phyloP scores from a whole-genome alignment of 2,113 vertebrate genomes.

The Cyrtonyx montezumae region DNA sequence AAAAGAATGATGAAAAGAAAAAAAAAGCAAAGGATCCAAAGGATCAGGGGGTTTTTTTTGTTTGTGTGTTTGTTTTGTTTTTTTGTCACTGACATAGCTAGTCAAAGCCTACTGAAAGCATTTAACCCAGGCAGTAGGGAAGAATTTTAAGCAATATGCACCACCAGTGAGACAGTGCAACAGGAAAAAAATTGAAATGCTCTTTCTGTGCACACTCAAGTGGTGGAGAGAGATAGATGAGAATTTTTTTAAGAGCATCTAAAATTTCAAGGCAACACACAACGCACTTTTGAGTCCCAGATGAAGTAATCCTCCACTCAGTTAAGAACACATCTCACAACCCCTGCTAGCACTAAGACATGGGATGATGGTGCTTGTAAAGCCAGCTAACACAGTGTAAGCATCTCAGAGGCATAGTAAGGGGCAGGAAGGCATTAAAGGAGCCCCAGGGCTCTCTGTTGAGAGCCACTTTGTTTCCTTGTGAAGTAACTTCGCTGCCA shows the following conservation, averaged over 20 bases:
- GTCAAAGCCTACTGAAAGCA: not conserved
- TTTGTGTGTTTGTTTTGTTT: too few relatives aligned
- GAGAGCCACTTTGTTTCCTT: rapidly evolving
- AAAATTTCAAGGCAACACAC: not conserved
- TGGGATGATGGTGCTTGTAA: not conserved
- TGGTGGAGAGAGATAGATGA: not conserved
- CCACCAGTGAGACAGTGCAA: not conserved
- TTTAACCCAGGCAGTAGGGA: not conserved
- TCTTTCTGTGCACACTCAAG: too few relatives aligned
- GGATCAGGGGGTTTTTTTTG: not conserved
- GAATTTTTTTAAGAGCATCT: not conserved
- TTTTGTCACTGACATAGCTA: not conserved
- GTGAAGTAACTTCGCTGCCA: not conserved
- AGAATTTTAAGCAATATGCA: not conserved
- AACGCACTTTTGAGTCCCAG: not conserved
- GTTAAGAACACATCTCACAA: not conserved
- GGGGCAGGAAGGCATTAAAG: not conserved
- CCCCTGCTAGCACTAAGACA: rapidly evolving
- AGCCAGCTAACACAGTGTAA: rapidly evolving
- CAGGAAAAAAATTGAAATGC: rapidly evolving
- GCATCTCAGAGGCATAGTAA: not conserved
- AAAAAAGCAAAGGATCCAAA: not conserved
- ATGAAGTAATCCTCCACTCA: not conserved
- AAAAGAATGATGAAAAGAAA: too few relatives aligned
- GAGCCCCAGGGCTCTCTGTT: not conserved